Evolutionary conservation across 2,797 vertebrate genomes (phyloP).

Genomic region (Poecilia gillii): DNA sequence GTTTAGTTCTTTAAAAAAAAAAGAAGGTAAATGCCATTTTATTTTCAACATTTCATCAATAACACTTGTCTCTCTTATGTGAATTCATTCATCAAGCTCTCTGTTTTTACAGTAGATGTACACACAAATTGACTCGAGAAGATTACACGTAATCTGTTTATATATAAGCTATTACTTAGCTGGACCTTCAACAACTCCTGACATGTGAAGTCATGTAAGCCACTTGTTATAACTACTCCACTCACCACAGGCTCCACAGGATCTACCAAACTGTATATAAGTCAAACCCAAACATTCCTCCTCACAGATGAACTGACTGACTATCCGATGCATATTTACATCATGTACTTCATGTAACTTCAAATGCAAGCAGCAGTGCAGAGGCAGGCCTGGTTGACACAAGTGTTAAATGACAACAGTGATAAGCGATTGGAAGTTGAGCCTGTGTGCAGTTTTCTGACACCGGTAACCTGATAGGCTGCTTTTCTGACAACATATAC

Average conservation of each 20-base stretch:
- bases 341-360: slow-evolving; percentile 20
- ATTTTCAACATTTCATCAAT: slow-evolving; percentile 46
- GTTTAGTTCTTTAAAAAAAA: slow-evolving; percentile 22
- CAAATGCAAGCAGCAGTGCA: slow-evolving; percentile 16
- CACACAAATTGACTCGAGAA: slow-evolving; percentile 27
- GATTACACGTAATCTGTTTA: slow-evolving; percentile 56
- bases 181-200: slow-evolving; percentile 49
- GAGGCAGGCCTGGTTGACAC: slow-evolving; percentile 31
- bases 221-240: slow-evolving; percentile 37
- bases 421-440: slow-evolving; percentile 26
- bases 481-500: slow-evolving; percentile 48
- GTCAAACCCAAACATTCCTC: slow-evolving; percentile 49
- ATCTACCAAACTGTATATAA: slow-evolving; percentile 56
- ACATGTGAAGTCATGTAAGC: slow-evolving; percentile 51
- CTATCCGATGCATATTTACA: not conserved
- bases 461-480: slow-evolving; percentile 48
- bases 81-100: slow-evolving; percentile 16
- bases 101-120: slow-evolving; percentile 21
- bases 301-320: slow-evolving; percentile 12
- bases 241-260: slow-evolving; percentile 42
- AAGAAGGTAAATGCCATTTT: slow-evolving; percentile 18
- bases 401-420: slow-evolving; percentile 54
- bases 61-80: slow-evolving; percentile 31
- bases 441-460: slow-evolving; percentile 40
- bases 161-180: slow-evolving; percentile 46